Evolutionary conservation across 2,113 vertebrate species (phyloP).

Genomic region (Dryoscopus gambensis): DNA sequence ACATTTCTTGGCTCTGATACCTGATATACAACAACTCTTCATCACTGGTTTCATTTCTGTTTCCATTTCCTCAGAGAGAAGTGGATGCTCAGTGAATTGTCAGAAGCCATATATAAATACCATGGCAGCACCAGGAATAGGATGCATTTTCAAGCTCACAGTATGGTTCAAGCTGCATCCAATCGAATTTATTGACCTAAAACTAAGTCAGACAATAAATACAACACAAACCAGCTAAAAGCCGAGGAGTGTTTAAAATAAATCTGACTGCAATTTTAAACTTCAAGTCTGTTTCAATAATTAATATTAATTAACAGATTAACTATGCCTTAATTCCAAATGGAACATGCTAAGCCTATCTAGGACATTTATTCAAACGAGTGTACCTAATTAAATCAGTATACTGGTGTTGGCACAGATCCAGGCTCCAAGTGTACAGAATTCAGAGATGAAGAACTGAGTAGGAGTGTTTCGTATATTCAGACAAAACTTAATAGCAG

Average conservation of each 20-base stretch:
- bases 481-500: background rate
- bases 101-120: background rate
- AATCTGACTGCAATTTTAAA: background rate
- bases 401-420: background rate
- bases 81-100: background rate
- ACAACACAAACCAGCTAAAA: background rate
- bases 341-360: background rate
- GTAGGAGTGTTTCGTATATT: background rate
- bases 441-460: background rate
- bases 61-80: background rate
- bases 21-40: background rate
- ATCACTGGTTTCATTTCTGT: background rate
- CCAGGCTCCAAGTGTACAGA: background rate
- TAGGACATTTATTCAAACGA: background rate
- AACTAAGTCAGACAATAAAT: background rate
- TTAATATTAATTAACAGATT: constrained; percentile 41
- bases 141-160: background rate
- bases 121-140: background rate
- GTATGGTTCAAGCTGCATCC: background rate
- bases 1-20: background rate
- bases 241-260: background rate
- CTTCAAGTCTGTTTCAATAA: constrained; percentile 1
- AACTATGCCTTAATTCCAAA: background rate
- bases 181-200: background rate
- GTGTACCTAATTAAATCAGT: background rate